Conservation (phyloP, 2,888 invertebrate genomes). For the Pachydiplax longipennis region DNA sequence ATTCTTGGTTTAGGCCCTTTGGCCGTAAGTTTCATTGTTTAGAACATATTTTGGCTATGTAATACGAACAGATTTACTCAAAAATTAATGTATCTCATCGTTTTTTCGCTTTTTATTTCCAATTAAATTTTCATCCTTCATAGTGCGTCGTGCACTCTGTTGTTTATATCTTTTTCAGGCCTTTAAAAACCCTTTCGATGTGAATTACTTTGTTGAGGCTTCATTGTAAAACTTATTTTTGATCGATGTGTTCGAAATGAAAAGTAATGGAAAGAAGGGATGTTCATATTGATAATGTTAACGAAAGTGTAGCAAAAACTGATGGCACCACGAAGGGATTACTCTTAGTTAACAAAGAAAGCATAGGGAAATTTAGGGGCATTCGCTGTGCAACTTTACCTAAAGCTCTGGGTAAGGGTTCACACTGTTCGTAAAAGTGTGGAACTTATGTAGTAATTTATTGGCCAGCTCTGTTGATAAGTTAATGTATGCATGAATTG, state of each 20-base stretch:
- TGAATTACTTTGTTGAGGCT: neutral
- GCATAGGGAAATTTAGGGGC: neutral
- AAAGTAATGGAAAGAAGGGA: slow-evolving; percentile 7
- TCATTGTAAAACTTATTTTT: neutral
- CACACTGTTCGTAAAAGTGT: too few species aligned
- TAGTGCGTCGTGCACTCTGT: neutral
- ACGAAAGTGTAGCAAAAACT: neutral
- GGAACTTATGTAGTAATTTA: neutral
- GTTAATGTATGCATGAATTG: neutral
- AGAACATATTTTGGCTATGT: neutral
- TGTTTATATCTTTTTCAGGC: neutral
- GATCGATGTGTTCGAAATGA: neutral
- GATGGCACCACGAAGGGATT: neutral
- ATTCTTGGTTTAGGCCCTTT: neutral
- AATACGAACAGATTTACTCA: neutral
- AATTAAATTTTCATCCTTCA: neutral
- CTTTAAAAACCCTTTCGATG: neutral
- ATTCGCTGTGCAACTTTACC: neutral
- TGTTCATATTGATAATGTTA: neutral
- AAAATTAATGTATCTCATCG: neutral
- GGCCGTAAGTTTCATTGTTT: neutral
- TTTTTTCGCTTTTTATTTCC: neutral
- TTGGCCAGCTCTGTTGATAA: neutral
- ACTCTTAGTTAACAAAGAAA: neutral
- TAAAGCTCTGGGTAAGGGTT: neutral